Evolutionary conservation across 2,888 invertebrate species (phyloP).

Genomic region (Ellobium chinense): DNA sequence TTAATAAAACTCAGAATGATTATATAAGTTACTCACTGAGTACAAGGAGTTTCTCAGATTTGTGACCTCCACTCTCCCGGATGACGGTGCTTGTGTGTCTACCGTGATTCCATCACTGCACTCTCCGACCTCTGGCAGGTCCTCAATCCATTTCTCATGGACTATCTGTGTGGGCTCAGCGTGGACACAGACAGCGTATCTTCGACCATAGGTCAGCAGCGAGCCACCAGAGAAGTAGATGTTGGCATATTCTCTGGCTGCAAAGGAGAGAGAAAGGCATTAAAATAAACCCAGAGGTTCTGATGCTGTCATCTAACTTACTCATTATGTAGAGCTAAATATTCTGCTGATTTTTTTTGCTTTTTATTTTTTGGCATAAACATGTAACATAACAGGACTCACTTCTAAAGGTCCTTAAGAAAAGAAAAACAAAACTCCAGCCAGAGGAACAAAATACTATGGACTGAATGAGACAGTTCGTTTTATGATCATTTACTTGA

Average conservation of each 20-base stretch:
- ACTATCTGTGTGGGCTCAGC: conserved; percentile 48
- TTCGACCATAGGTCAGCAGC: conserved; percentile 48
- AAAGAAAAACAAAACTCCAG: no score
- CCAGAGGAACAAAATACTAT: no score
- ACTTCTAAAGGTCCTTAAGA: no score
- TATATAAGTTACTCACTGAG: no score
- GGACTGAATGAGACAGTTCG: no score
- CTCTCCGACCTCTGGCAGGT: conserved; percentile 51
- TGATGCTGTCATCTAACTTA: no score
- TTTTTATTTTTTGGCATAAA: neutral
- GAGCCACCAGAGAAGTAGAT: conserved; percentile 18
- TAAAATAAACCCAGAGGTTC: neutral
- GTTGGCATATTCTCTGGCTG: conserved; percentile 34
- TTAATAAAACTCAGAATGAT: no score
- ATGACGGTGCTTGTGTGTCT: conserved; percentile 55
- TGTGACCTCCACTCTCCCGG: conserved; percentile 53
- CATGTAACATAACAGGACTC: conserved; percentile 19
- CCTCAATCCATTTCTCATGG: conserved; percentile 55
- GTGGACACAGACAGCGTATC: conserved; percentile 56
- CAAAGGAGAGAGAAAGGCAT: neutral
- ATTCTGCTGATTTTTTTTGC: no score
- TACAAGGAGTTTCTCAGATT: conserved; percentile 4
- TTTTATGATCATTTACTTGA: no score
- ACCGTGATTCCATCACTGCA: conserved; percentile 64
- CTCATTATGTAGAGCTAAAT: no score